Evolutionary conservation across 2,113 vertebrate genomes (phyloP).

Genomic region (Genyomyrus donnyi): DNA sequence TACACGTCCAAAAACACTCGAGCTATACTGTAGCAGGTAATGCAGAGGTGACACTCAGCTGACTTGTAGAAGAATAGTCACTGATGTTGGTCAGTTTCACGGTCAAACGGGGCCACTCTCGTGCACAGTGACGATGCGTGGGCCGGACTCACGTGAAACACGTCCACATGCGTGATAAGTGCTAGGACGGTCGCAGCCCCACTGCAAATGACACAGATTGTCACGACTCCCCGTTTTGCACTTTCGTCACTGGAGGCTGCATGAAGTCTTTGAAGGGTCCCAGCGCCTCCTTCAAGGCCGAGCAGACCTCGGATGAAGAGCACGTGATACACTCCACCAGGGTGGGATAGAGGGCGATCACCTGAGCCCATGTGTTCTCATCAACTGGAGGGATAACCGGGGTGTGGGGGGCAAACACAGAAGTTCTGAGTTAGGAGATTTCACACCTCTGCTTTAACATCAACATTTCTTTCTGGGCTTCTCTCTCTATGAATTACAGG

Average conservation of each 20-base stretch:
- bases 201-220: conserved; percentile 30
- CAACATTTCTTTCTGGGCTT: background rate
- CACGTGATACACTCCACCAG: conserved; percentile 96
- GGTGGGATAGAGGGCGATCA: conserved; percentile 93
- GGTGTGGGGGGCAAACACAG: background rate
- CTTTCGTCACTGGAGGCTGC: conserved; percentile 87
- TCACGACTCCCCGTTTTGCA: conserved; percentile 97
- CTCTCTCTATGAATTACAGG: background rate
- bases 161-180: conserved; percentile 34
- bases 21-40: conserved; percentile 65
- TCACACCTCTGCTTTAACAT: background rate
- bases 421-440: background rate
- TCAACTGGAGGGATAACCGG: conserved; percentile 73
- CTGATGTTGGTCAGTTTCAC: conserved; percentile 33
- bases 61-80: conserved; percentile 46
- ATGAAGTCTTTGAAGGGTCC: conserved; percentile 99
- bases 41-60: conserved; percentile 58
- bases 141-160: conserved; percentile 39
- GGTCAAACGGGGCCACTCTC: conserved; percentile 4
- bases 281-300: conserved; percentile 90
- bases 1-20: conserved; percentile 72
- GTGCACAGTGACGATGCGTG: conserved; percentile 36
- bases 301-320: conserved; percentile 90
- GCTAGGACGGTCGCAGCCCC: background rate
- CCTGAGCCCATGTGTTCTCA: conserved; percentile 89